These are phyloP conservation scores for Bungarus multicinctus DNA, from an alignment of 2,113 vertebrate genomes.

Conservation along the genomic window DNA sequence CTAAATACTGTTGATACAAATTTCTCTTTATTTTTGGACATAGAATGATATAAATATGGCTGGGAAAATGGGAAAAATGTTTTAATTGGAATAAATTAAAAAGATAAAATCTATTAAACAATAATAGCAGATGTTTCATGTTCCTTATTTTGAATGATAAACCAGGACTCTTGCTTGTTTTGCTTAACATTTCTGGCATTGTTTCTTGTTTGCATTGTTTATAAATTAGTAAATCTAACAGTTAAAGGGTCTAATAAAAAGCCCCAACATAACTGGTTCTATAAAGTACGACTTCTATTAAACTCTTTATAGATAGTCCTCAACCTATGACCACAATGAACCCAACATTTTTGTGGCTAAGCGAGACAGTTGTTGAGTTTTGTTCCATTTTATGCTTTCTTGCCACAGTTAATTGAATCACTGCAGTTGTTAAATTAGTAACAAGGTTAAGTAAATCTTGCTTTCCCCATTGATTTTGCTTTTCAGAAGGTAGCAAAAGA, in stretches of 20 bases:
- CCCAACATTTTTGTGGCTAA: not conserved
- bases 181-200: not conserved
- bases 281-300: not conserved
- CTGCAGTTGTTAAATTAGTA: not conserved
- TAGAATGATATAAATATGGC: slow-evolving; percentile 18
- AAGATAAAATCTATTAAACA: not conserved
- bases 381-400: not conserved
- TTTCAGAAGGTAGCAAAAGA: not conserved
- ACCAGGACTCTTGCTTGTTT: not conserved
- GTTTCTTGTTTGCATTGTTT: not conserved
- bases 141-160: not conserved
- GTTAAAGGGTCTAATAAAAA: not conserved
- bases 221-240: not conserved
- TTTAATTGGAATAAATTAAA: slow-evolving; percentile 54
- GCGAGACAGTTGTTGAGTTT: not conserved
- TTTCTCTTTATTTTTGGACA: slow-evolving; percentile 22
- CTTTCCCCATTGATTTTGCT: not conserved
- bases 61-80: slow-evolving; percentile 27
- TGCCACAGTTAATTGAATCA: not conserved
- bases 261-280: not conserved
- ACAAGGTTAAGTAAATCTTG: not conserved
- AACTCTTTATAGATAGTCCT: not conserved
- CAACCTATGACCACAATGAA: not conserved
- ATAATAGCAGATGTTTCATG: rapidly evolving
- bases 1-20: slow-evolving; percentile 26